A percentile compares a stretch with the other conserved stretches of the same genome.
These are phyloP conservation scores for Himalopsyche tibetana DNA, from an alignment of 2,888 invertebrate species.

Conservation along the genomic window DNA sequence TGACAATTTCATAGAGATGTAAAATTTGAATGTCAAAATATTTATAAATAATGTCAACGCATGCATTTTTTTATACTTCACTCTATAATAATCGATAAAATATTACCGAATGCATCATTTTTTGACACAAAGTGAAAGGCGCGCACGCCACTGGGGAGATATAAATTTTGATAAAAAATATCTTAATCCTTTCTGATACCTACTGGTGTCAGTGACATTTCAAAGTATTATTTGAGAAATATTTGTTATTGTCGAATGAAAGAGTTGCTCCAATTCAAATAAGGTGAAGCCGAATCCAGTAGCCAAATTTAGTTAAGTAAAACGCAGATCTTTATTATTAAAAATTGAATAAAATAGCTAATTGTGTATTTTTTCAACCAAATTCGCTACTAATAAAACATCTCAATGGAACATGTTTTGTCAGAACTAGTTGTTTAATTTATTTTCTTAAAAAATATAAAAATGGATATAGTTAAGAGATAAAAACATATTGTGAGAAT, in stretches of 20 bases:
- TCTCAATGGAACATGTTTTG: too few relatives aligned
- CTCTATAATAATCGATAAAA: constrained; percentile 1
- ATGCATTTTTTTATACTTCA: not conserved
- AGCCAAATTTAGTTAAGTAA: too few relatives aligned
- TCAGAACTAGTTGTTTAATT: too few relatives aligned
- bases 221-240: not conserved
- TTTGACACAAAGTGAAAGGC: constrained; percentile 35
- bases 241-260: not conserved
- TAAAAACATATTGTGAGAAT: too few relatives aligned
- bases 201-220: constrained; percentile 18
- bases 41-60: not conserved
- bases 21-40: not conserved
- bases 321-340: too few relatives aligned
- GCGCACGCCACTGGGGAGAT: constrained; percentile 34
- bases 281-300: not conserved
- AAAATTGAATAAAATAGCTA: too few relatives aligned
- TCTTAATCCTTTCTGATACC: constrained; percentile 36
- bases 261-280: not conserved
- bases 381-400: too few relatives aligned
- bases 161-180: constrained; percentile 22
- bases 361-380: too few relatives aligned
- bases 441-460: too few relatives aligned
- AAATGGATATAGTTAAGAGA: too few relatives aligned
- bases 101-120: constrained; percentile 4
- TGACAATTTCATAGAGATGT: too few relatives aligned